Percentiles rank a stretch among this genome's conserved stretches.
Evolutionary conservation across 2,797 vertebrate species (phyloP).

Genomic region (Novumbra hubbsi): DNA sequence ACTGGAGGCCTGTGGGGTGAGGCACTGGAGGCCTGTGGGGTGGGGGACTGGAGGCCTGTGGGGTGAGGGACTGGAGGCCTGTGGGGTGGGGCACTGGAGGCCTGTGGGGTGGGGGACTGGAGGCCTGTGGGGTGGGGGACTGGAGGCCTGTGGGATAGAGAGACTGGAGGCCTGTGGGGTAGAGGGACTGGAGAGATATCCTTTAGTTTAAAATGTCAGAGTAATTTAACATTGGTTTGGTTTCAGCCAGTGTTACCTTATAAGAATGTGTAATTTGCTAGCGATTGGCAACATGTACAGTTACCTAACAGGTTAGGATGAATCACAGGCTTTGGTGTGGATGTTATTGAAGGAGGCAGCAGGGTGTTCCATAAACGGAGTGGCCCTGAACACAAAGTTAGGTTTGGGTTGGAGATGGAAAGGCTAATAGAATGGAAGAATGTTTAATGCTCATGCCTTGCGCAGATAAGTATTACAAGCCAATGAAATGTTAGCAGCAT

Average conservation of each 20-base stretch:
- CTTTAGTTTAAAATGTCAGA: background rate
- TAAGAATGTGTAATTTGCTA: background rate
- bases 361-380: background rate
- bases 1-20: background rate
- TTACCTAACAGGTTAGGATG: background rate
- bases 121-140: too few species aligned
- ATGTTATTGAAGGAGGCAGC: slow-evolving; percentile 2
- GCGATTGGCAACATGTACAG: background rate
- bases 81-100: background rate
- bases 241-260: background rate
- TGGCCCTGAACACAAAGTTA: background rate
- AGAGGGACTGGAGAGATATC: background rate
- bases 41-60: too few species aligned
- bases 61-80: too few species aligned
- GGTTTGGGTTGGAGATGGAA: background rate
- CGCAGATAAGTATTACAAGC: background rate
- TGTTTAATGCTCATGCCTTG: background rate
- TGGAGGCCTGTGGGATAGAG: slow-evolving; percentile 2
- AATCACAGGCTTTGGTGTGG: background rate
- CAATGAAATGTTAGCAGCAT: background rate
- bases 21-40: too few species aligned
- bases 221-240: background rate
- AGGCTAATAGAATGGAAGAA: background rate
- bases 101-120: background rate
- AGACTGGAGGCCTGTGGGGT: too few species aligned